Conservation (phyloP, 2,888 invertebrate genomes). For the Rhagium mordax region DNA sequence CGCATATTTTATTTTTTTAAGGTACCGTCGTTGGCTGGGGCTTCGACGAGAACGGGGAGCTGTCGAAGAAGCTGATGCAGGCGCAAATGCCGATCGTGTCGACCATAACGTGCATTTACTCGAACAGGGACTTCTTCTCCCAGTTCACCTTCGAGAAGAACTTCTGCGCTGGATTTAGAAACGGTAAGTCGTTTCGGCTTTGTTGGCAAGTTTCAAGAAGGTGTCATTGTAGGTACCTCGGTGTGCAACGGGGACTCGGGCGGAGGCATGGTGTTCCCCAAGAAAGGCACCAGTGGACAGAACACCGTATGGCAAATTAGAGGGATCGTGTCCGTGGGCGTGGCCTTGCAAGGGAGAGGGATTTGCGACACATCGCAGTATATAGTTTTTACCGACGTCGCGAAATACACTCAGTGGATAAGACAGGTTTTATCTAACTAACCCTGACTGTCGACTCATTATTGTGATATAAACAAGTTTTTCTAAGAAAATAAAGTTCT, state of each 20-base stretch:
- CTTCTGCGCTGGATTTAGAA: slow-evolving; percentile 70
- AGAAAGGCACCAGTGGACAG: slow-evolving; percentile 52
- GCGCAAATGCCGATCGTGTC: slow-evolving; percentile 77
- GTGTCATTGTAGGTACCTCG: slow-evolving; percentile 66
- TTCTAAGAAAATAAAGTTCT: slow-evolving; percentile 11
- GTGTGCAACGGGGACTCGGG: slow-evolving; percentile 73
- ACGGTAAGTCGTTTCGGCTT: slow-evolving; percentile 62
- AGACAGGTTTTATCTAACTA: slow-evolving; percentile 42
- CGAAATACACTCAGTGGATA: slow-evolving; percentile 69
- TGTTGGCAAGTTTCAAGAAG: neutral
- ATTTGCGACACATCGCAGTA: slow-evolving; percentile 76
- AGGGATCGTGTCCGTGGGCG: slow-evolving; percentile 75
- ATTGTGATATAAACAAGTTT: slow-evolving; percentile 37
- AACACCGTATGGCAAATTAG: slow-evolving; percentile 64
- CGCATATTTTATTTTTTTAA: slow-evolving; percentile 38
- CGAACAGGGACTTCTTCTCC: slow-evolving; percentile 76
- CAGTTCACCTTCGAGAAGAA: slow-evolving; percentile 75
- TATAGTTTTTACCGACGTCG: slow-evolving; percentile 76
- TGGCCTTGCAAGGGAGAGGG: slow-evolving; percentile 74
- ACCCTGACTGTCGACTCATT: slow-evolving; percentile 1
- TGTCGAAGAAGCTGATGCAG: slow-evolving; percentile 73
- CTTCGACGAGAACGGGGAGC: slow-evolving; percentile 73
- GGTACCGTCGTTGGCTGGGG: slow-evolving; percentile 70
- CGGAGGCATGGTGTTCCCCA: slow-evolving; percentile 68
- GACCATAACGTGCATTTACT: slow-evolving; percentile 74